Percentiles rank a stretch among this genome's conserved stretches.
Evolutionary conservation across 2,888 invertebrate genomes (phyloP).

Genomic region (Phania funesta): DNA sequence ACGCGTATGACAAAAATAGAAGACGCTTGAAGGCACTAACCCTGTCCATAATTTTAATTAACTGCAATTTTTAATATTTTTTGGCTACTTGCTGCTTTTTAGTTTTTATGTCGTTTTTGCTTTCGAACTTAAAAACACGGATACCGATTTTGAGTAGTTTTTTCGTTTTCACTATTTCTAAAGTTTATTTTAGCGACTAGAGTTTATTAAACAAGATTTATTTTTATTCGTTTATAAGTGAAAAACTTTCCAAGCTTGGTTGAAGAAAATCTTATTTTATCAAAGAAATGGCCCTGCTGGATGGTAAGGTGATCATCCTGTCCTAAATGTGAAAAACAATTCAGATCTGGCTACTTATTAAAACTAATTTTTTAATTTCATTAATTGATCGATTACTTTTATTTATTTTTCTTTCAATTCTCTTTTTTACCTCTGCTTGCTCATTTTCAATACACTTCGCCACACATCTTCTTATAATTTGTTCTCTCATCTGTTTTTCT

Average conservation of each 20-base stretch:
- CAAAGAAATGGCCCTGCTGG: neutral
- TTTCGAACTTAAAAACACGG: neutral
- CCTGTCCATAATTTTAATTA: slow-evolving; percentile 43
- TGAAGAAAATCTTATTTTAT: neutral
- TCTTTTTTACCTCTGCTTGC: neutral
- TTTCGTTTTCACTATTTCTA: no score
- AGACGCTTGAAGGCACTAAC: slow-evolving; percentile 18
- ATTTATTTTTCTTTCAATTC: neutral
- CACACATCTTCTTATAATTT: neutral
- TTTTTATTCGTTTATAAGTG: no score
- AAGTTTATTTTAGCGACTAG: no score
- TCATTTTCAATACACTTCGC: neutral
- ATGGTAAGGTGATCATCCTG: no score
- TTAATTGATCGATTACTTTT: neutral
- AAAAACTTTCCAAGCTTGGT: neutral
- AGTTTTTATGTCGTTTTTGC: neutral
- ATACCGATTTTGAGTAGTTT: neutral
- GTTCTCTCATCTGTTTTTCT: neutral
- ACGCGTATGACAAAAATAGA: slow-evolving; percentile 15
- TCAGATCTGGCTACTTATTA: neutral
- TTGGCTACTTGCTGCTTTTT: neutral
- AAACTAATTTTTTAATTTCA: neutral
- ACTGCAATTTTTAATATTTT: slow-evolving; percentile 33
- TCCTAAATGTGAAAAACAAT: no score
- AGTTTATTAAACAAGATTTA: no score